Evolutionary conservation across 1,140 invertebrate species (phyloP), one percentile per base, ranked within the genome.

Genomic region (Panulirus ornatus): DNA sequence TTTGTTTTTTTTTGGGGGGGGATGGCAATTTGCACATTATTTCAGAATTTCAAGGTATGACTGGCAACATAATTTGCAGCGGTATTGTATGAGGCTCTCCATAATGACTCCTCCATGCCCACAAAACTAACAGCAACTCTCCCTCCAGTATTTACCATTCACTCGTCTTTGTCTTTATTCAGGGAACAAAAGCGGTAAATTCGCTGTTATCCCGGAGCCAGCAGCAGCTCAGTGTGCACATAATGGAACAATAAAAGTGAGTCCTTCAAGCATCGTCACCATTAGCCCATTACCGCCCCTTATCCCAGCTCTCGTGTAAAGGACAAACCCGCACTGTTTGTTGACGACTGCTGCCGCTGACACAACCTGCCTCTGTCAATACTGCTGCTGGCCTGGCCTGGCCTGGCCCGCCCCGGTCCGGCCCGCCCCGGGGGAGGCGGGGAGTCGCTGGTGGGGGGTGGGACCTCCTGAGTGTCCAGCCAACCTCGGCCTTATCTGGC

Each of bases 281-380:
- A 73, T 73, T 73, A 73, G 70, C 70, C 70, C 70, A 73, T 73
- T 75, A 75, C n/a, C 36, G 38, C 58, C 58, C 36, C 34, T 73
- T 73, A 73, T 73, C 70, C 73, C 30, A 11, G 73, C 16, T 16
- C 36, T 40, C n/a, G 14, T n/a, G 36, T 40, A 36, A 44, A 75
- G 58, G 58, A 27, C 73, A 40, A 75, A 22, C 22, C 73, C 1
- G 6, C 6, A 19, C 36, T 75, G 73, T 75, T 40, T 75, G 36
- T 75, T 40, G 36, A 40, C 36, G 19, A 9, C 73, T 75, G 14
- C 73, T 75, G 73, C 36, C 38, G n/a, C 73, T 75, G 73, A 75
- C 73, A 75, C 73, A 75, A 73, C 73, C 36, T 42, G 6, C 36
- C 73, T 75, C 42, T 66, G 58, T 66, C 58, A 66, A 66, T 66